Base-by-base conservation (phyloP, 2,888 invertebrate genomes). In the Linnaemya vulpina region DNA sequence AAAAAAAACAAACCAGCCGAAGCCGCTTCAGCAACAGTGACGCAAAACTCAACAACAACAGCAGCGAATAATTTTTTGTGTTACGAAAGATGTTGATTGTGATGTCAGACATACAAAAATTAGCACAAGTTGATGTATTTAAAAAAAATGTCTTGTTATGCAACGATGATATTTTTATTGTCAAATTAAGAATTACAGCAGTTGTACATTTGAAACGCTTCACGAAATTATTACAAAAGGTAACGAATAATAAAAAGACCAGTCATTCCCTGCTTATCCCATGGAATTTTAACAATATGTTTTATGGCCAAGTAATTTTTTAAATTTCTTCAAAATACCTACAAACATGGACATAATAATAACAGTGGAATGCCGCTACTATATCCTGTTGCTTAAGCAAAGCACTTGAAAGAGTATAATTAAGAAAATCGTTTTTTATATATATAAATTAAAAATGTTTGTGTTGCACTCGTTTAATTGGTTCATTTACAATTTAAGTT, bases 111-210 rank as follows among this genome's bases (percentile, higher is more conserved):
- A 82, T 68, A 78, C 67, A 71, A 76, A n/a, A 78, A 71, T 74
- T 17, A 49, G 46, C 38, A 81, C 63, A 77, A 78, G 51, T 58
- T 70, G 62, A 77, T 81, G 65, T 78, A 30, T 84, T 81, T 84
- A 74, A 68, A 62, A 77, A 11, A 11, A 11, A 89, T 90, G 90
- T 89, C 90, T 90, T 90, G 89, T 88, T 89, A 87, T 89, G 90
- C 89, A 90, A 90, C 91, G 91, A 91, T 88, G 90, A 90, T 91
- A 90, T 89, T 90, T 90, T 91, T 91, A 91, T 90, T 91, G 90
- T 90, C 89, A 63, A 81, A 74, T 74, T 90, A 90, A 38, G 51
- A 51, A 74, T 68, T 73, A 55, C 11, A 78, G 55, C 58, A 49
- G 40, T 49, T 53, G 15, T 40, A 46, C 15, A 43, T 40, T 11